Evolutionary conservation across 2,113 vertebrate genomes (phyloP).

Genomic region (Amazona vittata): DNA sequence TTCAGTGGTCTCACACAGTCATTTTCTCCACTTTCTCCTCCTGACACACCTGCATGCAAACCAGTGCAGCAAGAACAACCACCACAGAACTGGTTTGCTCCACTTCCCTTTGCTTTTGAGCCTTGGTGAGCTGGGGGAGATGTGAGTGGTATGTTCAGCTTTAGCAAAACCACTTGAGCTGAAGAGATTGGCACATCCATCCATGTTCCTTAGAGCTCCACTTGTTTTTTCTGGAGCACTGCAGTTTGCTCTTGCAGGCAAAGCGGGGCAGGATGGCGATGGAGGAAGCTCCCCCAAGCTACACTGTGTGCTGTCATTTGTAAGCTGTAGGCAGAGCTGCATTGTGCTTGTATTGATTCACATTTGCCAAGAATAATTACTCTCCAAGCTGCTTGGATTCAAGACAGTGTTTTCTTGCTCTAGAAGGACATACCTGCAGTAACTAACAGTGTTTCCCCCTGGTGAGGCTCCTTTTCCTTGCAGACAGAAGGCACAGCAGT

Average conservation of each 20-base stretch:
- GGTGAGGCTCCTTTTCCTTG: neutral
- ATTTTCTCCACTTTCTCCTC: neutral
- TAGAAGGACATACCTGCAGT: neutral
- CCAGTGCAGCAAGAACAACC: neutral
- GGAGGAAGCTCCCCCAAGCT: neutral
- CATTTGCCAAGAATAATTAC: neutral
- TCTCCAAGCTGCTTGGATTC: neutral
- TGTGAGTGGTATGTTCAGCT: neutral
- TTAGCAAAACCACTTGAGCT: neutral
- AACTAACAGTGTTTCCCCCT: neutral
- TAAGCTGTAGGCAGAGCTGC: neutral
- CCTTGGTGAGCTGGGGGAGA: neutral
- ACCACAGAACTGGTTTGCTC: neutral
- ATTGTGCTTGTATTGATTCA: neutral
- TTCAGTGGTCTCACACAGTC: neutral
- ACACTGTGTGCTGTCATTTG: neutral
- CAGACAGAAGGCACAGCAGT: neutral
- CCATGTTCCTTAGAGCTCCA: neutral
- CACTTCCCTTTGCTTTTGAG: neutral
- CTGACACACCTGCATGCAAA: accelerated
- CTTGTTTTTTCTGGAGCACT: neutral
- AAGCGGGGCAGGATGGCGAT: neutral
- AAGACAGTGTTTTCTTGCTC: neutral
- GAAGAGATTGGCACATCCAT: neutral
- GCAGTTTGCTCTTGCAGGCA: neutral